Base-by-base conservation (phyloP, 2,888 invertebrate genomes). In the Macrosiphum euphorbiae region DNA sequence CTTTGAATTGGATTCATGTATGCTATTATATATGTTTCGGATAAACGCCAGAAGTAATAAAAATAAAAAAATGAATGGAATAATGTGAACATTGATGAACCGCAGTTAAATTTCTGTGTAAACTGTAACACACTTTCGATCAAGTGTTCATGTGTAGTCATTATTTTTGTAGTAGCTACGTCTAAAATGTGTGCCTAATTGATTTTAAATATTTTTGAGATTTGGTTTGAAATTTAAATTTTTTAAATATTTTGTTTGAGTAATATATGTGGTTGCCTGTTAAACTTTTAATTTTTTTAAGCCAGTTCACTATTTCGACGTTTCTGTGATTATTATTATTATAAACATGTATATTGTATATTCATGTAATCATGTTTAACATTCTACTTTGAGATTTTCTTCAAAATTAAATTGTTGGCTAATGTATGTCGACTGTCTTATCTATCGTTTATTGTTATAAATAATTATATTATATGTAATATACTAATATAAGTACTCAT, bases 131-230 rank as follows among this genome's bases (percentile, higher is more conserved):
- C 8, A 35, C 3, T 78, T 78, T 78, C 35, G 35, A 78, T 28
- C 20, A 78, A 35, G 78, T 78, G 20, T 78, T 78, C 78, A 78
- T 78, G 78, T 78, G 78, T 78, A 78, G 35, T 78, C 78, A 78
- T 78, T 78, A 20, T 78, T 20, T 35, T 35, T 78, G 78, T 35
- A 78, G 78, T 78, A 20, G 35, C 20, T 78, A 35, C 20, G 35
- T 78, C 20, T 78, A 35, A 8, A 78, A 78, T 16, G 35, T 35
- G 35, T 78, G 20, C 8, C 20, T 78, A 35, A 78, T 35, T 78
- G 20, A 78, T 78, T 78, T 78, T 35, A 20, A 35, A 20, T 67
- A 67, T 67, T 67, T n/a, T n/a, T n/a, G n/a, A n/a, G n/a, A n/a
- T n/a, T n/a, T n/a, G n/a, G n/a, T n/a, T 67, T 16, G 13, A 67